Conservation (phyloP, 2,113 vertebrate genomes). For the Serinus canaria region DNA sequence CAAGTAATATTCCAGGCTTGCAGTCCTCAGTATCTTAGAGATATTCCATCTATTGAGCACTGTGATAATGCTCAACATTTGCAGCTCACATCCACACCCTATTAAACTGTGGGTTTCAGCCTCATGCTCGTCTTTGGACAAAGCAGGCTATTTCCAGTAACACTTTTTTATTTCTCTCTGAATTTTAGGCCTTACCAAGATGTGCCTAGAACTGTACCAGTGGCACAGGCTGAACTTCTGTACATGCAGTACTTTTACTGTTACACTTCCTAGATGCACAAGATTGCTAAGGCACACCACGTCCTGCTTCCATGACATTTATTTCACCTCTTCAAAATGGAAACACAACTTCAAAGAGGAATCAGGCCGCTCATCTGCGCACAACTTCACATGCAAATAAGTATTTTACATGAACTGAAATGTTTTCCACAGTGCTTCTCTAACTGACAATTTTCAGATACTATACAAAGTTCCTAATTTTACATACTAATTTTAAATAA, state of each 20-base stretch:
- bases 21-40: neutral
- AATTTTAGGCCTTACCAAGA: neutral
- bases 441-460: neutral
- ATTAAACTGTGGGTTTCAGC: neutral
- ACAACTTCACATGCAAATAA: neutral
- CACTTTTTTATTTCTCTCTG: neutral
- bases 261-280: neutral
- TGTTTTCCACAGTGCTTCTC: neutral
- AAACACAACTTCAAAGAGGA: neutral
- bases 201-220: rapidly evolving
- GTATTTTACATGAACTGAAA: neutral
- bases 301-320: neutral
- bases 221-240: neutral
- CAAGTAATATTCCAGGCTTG: neutral
- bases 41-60: neutral
- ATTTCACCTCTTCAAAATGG: conserved; percentile 20
- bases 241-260: neutral
- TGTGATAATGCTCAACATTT: neutral
- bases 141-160: neutral
- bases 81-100: neutral
- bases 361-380: neutral
- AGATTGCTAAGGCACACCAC: neutral
- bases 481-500: neutral
- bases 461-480: neutral
- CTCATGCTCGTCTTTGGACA: neutral